phyloP scores from a whole-genome alignment of 2,888 invertebrate genomes.

The Cyrtodaria siliqua region DNA sequence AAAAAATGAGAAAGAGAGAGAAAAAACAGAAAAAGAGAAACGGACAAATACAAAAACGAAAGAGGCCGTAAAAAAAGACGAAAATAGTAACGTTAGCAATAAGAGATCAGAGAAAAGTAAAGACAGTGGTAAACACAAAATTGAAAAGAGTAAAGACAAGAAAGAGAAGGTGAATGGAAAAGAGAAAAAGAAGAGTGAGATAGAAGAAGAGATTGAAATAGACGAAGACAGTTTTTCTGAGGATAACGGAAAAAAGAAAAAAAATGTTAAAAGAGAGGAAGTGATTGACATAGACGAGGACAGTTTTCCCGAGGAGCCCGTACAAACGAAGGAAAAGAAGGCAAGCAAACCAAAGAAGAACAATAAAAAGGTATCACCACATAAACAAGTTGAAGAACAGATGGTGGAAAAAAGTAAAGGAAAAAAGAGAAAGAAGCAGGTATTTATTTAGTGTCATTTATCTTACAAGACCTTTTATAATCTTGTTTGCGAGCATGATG shows the following conservation, averaged over 20 bases:
- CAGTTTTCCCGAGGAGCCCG: slow-evolving; percentile 11
- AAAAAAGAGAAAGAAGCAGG: slow-evolving; percentile 44
- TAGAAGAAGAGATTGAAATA: slow-evolving; percentile 40
- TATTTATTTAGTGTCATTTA: slow-evolving; percentile 9
- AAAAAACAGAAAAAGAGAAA: background rate
- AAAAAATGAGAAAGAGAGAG: slow-evolving; percentile 26
- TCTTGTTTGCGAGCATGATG: too few relatives aligned
- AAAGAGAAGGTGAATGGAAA: slow-evolving; percentile 7
- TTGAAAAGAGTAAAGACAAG: too few relatives aligned
- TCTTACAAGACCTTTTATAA: background rate
- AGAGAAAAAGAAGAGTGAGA: slow-evolving; percentile 19
- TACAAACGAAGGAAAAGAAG: slow-evolving; percentile 7
- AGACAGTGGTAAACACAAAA: slow-evolving; percentile 20
- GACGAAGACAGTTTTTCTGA: slow-evolving; percentile 37
- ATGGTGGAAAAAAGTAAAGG: slow-evolving; percentile 22
- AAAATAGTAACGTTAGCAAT: background rate
- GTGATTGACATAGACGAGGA: slow-evolving; percentile 47
- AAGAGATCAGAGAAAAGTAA: slow-evolving; percentile 1
- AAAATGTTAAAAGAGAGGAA: slow-evolving; percentile 28
- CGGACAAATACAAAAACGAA: too few relatives aligned
- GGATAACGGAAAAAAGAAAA: slow-evolving; percentile 19
- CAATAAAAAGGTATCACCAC: slow-evolving; percentile 12
- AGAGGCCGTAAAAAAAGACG: too few relatives aligned
- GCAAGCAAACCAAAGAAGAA: slow-evolving; percentile 11
- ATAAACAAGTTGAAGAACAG: slow-evolving; percentile 14